Evolutionary conservation across 2,888 invertebrate species (phyloP).

Genomic region (Dryobotodes eremita): DNA sequence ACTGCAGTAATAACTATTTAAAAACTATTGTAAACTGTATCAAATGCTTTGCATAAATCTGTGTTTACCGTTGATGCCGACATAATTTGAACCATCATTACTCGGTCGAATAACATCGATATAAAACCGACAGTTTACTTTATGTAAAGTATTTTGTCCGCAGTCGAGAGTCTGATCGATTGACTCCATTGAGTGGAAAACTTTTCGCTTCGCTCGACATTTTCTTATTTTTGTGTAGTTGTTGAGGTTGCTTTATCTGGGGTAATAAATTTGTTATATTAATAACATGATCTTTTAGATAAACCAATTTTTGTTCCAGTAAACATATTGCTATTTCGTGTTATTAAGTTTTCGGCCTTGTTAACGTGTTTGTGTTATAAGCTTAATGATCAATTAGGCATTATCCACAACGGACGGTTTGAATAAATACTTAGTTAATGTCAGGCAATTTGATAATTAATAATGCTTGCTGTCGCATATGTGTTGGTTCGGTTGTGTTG

Average conservation of each 20-base stretch:
- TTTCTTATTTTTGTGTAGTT: slow-evolving; percentile 34
- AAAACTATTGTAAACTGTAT: background rate
- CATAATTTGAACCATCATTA: slow-evolving; percentile 14
- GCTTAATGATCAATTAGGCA: slow-evolving; percentile 1
- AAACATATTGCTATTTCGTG: background rate
- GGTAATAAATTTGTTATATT: background rate
- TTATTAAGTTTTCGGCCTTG: background rate
- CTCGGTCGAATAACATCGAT: slow-evolving; percentile 16
- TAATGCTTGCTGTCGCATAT: background rate
- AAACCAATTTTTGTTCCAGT: background rate
- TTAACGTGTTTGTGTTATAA: no score
- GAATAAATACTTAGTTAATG: slow-evolving; percentile 7
- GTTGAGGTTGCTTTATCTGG: slow-evolving; percentile 17
- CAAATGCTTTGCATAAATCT: slow-evolving; percentile 18
- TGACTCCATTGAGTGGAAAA: slow-evolving; percentile 39
- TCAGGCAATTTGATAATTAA: background rate
- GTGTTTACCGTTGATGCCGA: background rate
- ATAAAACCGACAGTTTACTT: slow-evolving; percentile 30
- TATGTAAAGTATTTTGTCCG: slow-evolving; percentile 43
- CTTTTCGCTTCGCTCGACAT: slow-evolving; percentile 26
- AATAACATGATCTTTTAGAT: background rate
- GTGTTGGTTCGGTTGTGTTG: background rate
- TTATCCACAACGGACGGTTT: background rate
- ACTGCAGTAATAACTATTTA: no score
- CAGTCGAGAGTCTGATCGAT: slow-evolving; percentile 47